Evolutionary conservation across 30 jellyfish, hydroid and myxozoan genomes (phyloP).

Genomic region (Pelagia noctiluca): DNA sequence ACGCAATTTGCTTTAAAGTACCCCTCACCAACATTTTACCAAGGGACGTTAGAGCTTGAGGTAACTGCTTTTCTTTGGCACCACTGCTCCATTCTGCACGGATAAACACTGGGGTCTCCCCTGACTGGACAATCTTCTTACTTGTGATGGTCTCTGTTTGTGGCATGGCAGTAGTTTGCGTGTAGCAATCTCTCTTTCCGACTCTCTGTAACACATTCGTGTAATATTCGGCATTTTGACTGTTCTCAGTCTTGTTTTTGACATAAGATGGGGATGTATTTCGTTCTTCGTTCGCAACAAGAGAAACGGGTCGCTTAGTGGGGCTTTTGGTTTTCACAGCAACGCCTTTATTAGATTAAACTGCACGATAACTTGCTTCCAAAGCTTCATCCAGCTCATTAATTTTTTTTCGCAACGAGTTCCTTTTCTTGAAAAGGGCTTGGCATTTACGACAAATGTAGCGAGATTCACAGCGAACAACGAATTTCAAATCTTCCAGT

Average conservation of each 20-base stretch:
- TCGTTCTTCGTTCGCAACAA: not conserved
- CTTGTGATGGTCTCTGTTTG: not conserved
- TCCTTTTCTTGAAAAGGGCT: not conserved
- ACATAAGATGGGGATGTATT: not conserved
- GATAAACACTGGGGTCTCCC: constrained; percentile 26
- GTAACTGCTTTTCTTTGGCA: constrained; percentile 28
- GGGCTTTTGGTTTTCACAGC: not conserved
- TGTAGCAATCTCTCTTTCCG: not conserved
- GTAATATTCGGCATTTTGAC: not conserved
- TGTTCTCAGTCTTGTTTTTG: not conserved
- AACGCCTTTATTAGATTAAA: not conserved
- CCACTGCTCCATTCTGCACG: constrained; percentile 41
- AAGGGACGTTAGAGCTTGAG: constrained; percentile 35
- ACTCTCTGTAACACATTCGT: not conserved
- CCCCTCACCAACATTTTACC: constrained; percentile 43
- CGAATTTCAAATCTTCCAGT: not conserved
- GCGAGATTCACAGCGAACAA: not conserved
- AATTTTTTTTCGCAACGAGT: not conserved
- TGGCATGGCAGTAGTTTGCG: not conserved
- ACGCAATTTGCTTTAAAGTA: constrained; percentile 27
- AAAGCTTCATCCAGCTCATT: not conserved
- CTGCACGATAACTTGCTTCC: not conserved
- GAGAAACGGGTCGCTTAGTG: not conserved
- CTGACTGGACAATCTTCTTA: constrained; percentile 3
- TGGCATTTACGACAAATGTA: not conserved